A percentile compares a stretch with the other conserved stretches of the same genome.
phyloP scores from a whole-genome alignment of 2,888 invertebrate species.

The Caenorhabditis parvicauda region DNA sequence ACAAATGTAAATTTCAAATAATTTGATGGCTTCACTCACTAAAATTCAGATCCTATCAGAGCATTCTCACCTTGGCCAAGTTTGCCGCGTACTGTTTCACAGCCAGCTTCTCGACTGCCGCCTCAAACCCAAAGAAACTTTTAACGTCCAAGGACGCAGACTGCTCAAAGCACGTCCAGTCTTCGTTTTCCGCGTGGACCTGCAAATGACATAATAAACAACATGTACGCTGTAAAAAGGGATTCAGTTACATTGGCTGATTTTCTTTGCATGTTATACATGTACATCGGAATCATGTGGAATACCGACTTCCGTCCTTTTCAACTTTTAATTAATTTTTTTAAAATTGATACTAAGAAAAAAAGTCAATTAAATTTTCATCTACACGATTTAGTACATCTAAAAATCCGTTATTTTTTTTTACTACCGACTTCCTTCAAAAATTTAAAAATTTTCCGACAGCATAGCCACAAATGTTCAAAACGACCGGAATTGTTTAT shows the following conservation, averaged over 20 bases:
- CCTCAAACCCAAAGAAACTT: slow-evolving; percentile 90
- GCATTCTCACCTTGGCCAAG: slow-evolving; percentile 76
- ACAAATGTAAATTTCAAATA: slow-evolving; percentile 1
- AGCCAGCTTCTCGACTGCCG: slow-evolving; percentile 87
- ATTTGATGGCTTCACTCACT: background rate
- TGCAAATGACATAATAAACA: slow-evolving; percentile 65
- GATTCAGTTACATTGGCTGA: no score
- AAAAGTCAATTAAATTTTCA: no score
- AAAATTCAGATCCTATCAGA: no score
- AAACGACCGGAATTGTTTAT: no score
- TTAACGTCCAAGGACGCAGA: slow-evolving; percentile 86
- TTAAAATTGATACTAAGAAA: no score
- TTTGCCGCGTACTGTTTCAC: slow-evolving; percentile 91
- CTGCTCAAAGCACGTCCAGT: slow-evolving; percentile 96
- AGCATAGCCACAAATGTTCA: no score
- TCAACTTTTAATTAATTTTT: background rate
- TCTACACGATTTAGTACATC: no score
- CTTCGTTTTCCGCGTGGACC: slow-evolving; percentile 87
- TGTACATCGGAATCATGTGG: slow-evolving; percentile 6
- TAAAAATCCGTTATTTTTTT: background rate
- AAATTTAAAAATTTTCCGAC: no score
- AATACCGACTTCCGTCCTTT: no score
- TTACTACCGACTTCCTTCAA: background rate
- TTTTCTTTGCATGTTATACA: slow-evolving; percentile 9
- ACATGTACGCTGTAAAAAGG: no score